Evolutionary conservation across 2,797 vertebrate species (phyloP).

Genomic region (Channallabes apus): DNA sequence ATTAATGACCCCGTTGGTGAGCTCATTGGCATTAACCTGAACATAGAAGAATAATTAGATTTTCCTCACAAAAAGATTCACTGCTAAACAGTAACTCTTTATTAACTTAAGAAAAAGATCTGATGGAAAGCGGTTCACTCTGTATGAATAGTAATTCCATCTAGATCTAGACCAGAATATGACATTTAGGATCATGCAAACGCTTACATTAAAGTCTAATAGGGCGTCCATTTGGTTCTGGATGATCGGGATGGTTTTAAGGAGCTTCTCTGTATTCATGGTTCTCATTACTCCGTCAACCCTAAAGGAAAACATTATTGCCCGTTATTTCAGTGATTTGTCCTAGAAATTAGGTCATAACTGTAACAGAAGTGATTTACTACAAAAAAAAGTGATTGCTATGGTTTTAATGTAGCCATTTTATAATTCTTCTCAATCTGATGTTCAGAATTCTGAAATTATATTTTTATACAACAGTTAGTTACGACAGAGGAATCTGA

Average conservation of each 20-base stretch:
- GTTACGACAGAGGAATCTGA: too few relatives aligned
- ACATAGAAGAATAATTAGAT: constrained; percentile 13
- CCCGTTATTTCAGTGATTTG: not conserved
- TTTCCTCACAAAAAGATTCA: constrained; percentile 34
- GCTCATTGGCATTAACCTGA: constrained; percentile 99
- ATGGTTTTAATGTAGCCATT: not conserved
- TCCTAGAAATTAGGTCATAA: too few relatives aligned
- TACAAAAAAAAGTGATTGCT: not conserved
- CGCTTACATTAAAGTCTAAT: constrained; percentile 98
- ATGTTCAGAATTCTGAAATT: not conserved
- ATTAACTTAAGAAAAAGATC: not conserved
- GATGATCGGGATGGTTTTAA: constrained; percentile 99
- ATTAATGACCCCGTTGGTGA: constrained; percentile 99
- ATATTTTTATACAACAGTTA: too few relatives aligned
- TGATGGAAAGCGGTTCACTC: not conserved
- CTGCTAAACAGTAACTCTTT: constrained; percentile 12
- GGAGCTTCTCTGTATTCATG: constrained; percentile 98
- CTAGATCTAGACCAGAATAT: not conserved
- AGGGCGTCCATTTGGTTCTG: constrained; percentile 99
- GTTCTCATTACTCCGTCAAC: constrained; percentile 98
- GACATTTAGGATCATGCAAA: constrained; percentile 10
- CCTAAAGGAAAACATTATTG: constrained; percentile 66
- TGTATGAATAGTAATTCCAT: not conserved
- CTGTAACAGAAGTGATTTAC: too few relatives aligned
- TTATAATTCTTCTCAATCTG: not conserved